Evolutionary conservation across 2,888 invertebrate genomes (phyloP), one percentile per base, ranked within the genome.

Genomic region (Drosophila niveifrons): DNA sequence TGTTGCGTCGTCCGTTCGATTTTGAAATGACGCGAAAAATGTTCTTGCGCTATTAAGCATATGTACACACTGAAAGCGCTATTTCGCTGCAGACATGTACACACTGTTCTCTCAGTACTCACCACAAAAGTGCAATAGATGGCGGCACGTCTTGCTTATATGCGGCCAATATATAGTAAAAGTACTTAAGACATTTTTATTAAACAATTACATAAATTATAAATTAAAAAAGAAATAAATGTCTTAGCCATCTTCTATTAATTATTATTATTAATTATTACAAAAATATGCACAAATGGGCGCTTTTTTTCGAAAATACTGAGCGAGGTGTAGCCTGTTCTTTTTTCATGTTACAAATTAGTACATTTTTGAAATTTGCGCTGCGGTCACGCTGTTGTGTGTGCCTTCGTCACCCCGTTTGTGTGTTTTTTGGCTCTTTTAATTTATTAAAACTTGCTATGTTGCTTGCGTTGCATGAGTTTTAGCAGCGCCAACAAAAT

Each of bases 351-450:
- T 3, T n/a, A 11, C 2, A 15, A 41, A 13, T 15, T 41, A 15
- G 39, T 7, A 41, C 1, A 39, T 41, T 41, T 41, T 15, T 41
- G 8, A 15, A 41, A 36, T n/a, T n/a, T 4, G n/a, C 3, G n/a
- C 36, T 41, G 7, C 15, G 39, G 39, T 15, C 39, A 41, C 8
- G 8, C 39, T 41, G 39, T 11, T 51, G 55, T 62, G 58, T 57
- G 48, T 78, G 76, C 70, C 63, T 53, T 78, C 75, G 76, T 76
- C 76, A 76, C 62, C 78, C 66, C 52, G 48, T 74, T 70, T 48
- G 58, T n/a, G 36, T 36, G 36, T 36, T 36, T 36, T 36, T 36
- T 3, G 36, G 36, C 3, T 36, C 34, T 53, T 53, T 72, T 44
- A 34, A 46, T 63, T 47, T 59, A 23, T 29, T 44, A n/a, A 46